Evolutionary conservation across 2,888 invertebrate species (phyloP).

Genomic region (Stomorhina lunata): DNA sequence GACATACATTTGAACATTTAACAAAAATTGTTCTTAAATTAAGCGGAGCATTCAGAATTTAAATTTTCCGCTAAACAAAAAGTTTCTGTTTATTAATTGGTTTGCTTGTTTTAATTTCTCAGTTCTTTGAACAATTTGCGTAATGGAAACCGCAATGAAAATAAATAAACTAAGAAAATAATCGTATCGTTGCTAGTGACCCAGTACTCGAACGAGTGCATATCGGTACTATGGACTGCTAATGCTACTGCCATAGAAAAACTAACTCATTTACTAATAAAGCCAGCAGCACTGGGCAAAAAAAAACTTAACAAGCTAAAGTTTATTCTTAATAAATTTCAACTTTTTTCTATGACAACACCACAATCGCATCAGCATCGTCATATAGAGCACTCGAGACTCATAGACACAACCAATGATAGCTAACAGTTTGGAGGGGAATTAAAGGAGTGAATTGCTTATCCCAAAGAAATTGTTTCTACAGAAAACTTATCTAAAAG

Average conservation of each 20-base stretch:
- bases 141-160: not conserved
- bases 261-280: constrained; percentile 49
- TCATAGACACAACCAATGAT: not conserved
- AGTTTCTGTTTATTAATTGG: constrained; percentile 2
- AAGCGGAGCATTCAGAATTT: not conserved
- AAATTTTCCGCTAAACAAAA: not conserved
- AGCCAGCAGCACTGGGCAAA: not conserved
- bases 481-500: too few relatives aligned
- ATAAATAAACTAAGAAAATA: constrained; percentile 4
- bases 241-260: constrained; percentile 27
- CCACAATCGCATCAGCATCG: not conserved
- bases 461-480: too few relatives aligned
- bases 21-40: constrained; percentile 9
- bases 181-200: constrained; percentile 41
- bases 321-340: constrained; percentile 56
- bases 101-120: constrained; percentile 17
- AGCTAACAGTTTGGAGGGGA: not conserved
- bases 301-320: constrained; percentile 17
- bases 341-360: constrained; percentile 45
- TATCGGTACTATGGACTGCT: too few relatives aligned
- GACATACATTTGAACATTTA: constrained; percentile 10
- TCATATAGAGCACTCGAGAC: not conserved
- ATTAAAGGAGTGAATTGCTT: not conserved
- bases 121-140: constrained; percentile 23
- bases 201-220: too few relatives aligned